Evolutionary conservation across 2,797 vertebrate species (phyloP), one percentile per base, ranked within the genome.

Genomic region (Peromyscus aztecus): DNA sequence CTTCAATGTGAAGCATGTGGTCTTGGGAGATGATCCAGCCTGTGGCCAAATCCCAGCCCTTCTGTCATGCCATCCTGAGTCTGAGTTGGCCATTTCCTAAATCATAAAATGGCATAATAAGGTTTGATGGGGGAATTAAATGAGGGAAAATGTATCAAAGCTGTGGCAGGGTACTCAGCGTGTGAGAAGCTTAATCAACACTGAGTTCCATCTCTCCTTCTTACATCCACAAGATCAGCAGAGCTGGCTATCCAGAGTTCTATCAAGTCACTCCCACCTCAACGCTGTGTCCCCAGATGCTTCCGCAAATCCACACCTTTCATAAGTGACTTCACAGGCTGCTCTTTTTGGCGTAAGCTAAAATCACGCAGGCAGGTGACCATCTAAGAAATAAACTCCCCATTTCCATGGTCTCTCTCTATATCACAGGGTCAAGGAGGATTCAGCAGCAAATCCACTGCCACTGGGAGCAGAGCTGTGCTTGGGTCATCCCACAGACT

Each of bases 301-400:
- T 46, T 88, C n/a, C 59, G 65, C 17, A 75, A 90, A 91, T 23
- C 40, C 52, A 82, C 19, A 40, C 1, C 24, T n/a, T 95, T 71
- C 40, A 46, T 86, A 82, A 52, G 67, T 40, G 75, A 61, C 37
- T 91, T 90, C 59, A 24, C 11, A 88, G 52, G 46, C 17, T 90
- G 43, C 10, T 87, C 61, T 77, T 84, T 31, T 1, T 1, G 9
- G 1, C n/a, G 16, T 59, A 52, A 78, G 57, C 59, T 78, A 43
- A 94, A 91, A 73, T 78, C 61, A 61, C 89, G 82, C 2, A 21
- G 75, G 52, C 19, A 63, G 17, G 63, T 24, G 37, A 88, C 37
- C 31, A 88, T 77, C 83, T 57, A 77, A 82, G 71, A 94, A 95
- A 78, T 37, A 77, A 87, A 46, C 19, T 40, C 78, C 65, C 75